A percentile compares a stretch with the other conserved stretches of the same genome.
Conservation (phyloP, 2,113 vertebrate species). For the Dasyurus viverrinus region DNA sequence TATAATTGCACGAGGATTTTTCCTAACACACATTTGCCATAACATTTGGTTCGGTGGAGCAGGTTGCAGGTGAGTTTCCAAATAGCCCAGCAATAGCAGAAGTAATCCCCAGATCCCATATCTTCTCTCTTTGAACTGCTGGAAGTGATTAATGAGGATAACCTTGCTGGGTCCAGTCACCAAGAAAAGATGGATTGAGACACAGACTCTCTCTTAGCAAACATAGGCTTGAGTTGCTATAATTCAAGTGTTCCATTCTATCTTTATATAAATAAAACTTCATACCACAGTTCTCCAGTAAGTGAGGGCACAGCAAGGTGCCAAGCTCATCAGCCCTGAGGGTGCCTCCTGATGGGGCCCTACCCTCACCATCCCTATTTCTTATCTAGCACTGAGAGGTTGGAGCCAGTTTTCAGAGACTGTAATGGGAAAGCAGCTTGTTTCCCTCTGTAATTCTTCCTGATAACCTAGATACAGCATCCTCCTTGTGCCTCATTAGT, state of each 20-base stretch:
- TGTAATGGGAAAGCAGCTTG: accelerated
- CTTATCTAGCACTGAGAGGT: accelerated
- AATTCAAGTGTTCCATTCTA: not conserved
- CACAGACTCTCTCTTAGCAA: not conserved
- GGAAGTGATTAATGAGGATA: not conserved
- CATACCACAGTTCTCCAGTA: not conserved
- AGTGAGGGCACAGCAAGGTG: not conserved
- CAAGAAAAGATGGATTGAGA: not conserved
- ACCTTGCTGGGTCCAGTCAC: not conserved
- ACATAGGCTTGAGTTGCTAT: not conserved
- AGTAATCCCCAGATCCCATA: not conserved
- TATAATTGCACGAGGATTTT: not conserved
- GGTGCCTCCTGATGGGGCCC: not conserved
- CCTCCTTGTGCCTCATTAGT: not conserved
- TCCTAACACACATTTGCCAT: not conserved
- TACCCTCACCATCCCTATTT: not conserved
- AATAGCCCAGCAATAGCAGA: not conserved
- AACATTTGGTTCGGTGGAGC: not conserved
- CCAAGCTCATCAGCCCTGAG: not conserved
- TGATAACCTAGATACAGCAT: not conserved
- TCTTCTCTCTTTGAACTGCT: not conserved
- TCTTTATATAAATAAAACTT: not conserved
- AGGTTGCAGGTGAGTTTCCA: not conserved
- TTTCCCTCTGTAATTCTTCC: not conserved
- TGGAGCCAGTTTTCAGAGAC: not conserved